Percentiles rank a stretch among this genome's conserved stretches.
Evolutionary conservation across 2,113 vertebrate genomes (phyloP).

Genomic region (Parus major): DNA sequence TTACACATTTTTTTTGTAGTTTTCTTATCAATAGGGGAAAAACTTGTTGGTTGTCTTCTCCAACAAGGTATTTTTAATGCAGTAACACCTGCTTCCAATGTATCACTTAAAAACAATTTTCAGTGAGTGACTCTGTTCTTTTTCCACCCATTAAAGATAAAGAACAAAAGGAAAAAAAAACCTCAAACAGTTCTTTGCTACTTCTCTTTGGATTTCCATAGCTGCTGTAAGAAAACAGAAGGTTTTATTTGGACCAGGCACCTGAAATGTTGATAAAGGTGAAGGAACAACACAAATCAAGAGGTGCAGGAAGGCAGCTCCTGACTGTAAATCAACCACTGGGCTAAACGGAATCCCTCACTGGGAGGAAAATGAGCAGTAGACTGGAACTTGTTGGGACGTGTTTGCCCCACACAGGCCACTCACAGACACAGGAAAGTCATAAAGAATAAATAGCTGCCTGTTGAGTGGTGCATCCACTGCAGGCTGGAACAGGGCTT

Average conservation of each 20-base stretch:
- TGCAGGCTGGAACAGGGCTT: neutral
- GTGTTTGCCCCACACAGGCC: conserved; percentile 16
- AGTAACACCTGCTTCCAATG: neutral
- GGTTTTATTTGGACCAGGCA: neutral
- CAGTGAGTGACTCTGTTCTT: neutral
- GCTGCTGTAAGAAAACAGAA: neutral
- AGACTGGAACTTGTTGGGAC: conserved; percentile 8
- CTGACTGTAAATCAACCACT: neutral
- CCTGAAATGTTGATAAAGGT: neutral
- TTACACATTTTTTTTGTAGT: neutral
- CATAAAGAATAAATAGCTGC: conserved; percentile 43
- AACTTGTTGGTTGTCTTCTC: neutral
- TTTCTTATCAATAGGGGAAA: neutral
- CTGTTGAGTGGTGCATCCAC: neutral
- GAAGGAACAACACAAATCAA: neutral
- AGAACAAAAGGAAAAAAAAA: neutral
- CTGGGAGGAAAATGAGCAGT: neutral
- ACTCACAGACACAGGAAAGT: conserved; percentile 42
- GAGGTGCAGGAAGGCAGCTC: neutral
- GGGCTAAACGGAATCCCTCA: neutral
- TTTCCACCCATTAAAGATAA: neutral
- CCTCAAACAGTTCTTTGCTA: neutral
- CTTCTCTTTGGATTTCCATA: neutral
- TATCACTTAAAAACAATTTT: neutral
- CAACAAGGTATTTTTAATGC: neutral